Evolutionary conservation across 2,797 vertebrate species (phyloP).

Genomic region (Jordanella pulchra): DNA sequence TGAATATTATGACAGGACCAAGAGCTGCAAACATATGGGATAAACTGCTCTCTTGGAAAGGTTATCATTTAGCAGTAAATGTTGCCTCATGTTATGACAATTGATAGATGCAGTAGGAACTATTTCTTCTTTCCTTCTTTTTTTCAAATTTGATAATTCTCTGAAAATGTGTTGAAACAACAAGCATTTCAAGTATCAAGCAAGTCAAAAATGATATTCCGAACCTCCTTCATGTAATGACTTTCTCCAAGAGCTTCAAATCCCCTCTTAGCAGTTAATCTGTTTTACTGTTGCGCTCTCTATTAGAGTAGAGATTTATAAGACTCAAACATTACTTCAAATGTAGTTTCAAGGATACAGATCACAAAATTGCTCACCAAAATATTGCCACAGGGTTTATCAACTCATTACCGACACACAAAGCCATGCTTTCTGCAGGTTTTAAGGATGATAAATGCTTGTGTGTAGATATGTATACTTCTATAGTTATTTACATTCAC

Average conservation of each 20-base stretch:
- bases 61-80: neutral
- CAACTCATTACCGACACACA: neutral
- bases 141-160: neutral
- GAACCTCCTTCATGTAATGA: conserved; percentile 17
- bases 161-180: conserved; percentile 11
- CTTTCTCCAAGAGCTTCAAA: conserved; percentile 30
- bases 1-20: neutral
- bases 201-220: conserved; percentile 21
- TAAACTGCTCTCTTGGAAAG: no score
- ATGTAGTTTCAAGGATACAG: conserved; percentile 13
- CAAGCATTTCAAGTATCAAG: neutral
- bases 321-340: conserved; percentile 11
- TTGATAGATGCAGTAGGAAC: neutral
- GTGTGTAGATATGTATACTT: neutral
- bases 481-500: neutral
- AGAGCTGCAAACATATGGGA: no score
- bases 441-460: neutral
- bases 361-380: neutral
- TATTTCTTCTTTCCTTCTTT: conserved; percentile 5
- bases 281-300: conserved; percentile 26
- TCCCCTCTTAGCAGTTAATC: conserved; percentile 22
- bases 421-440: neutral
- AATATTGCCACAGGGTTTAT: neutral
- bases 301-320: conserved; percentile 21
- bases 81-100: neutral